Percentiles rank a stretch among this genome's conserved stretches.
These are phyloP conservation scores for Lacanobia oleracea DNA, from an alignment of 2,888 invertebrate genomes.

Conservation along the genomic window DNA sequence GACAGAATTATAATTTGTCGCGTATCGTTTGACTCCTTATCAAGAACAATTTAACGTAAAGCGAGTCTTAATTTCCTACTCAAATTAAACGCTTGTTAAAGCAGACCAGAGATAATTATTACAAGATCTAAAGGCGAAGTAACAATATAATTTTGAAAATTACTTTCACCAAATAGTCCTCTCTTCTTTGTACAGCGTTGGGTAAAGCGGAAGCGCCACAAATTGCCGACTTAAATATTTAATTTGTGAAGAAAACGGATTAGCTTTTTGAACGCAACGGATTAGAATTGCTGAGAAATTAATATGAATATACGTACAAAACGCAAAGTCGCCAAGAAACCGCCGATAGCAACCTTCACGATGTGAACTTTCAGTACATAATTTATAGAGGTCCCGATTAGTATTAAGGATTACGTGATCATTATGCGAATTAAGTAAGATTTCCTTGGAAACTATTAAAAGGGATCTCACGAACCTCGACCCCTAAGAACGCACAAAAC, in stretches of 20 bases:
- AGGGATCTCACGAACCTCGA: constrained; percentile 82
- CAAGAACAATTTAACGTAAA: constrained; percentile 78
- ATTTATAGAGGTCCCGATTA: constrained; percentile 76
- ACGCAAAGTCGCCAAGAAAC: constrained; percentile 61
- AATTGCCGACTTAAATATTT: constrained; percentile 87
- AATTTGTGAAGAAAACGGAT: constrained; percentile 86
- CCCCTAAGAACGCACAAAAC: constrained; percentile 79
- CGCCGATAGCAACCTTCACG: constrained; percentile 59
- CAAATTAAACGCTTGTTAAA: constrained; percentile 87
- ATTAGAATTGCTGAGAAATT: constrained; percentile 81
- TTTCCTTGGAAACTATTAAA: constrained; percentile 86
- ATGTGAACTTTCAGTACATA: constrained; percentile 71
- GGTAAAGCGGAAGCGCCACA: constrained; percentile 84
- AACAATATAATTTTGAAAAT: constrained; percentile 88
- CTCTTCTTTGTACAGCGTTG: constrained; percentile 80
- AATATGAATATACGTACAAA: constrained; percentile 69
- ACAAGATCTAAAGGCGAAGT: constrained; percentile 85
- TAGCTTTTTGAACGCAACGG: too few relatives aligned
- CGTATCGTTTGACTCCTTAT: constrained; percentile 73
- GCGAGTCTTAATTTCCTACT: constrained; percentile 80
- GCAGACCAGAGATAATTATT: constrained; percentile 86
- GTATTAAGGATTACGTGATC: constrained; percentile 80
- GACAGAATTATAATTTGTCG: constrained; percentile 71
- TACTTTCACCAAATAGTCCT: constrained; percentile 84
- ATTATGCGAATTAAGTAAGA: constrained; percentile 85